Conservation (phyloP, 2,797 vertebrate genomes). For the Cynodonichthys magdalenae region DNA sequence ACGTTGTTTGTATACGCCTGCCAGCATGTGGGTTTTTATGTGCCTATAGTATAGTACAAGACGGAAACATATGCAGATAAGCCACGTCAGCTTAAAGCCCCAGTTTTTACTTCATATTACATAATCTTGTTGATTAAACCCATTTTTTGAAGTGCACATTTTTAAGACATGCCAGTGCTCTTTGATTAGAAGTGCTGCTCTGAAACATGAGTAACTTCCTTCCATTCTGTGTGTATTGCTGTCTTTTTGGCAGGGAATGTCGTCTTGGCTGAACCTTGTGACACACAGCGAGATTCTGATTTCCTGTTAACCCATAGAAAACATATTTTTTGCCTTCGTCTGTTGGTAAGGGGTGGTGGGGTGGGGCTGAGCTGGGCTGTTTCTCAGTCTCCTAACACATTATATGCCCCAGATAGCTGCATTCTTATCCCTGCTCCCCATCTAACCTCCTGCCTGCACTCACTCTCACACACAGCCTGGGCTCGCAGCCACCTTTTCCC, state of each 20-base stretch:
- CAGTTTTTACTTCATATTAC: constrained; percentile 45
- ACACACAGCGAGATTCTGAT: constrained; percentile 35
- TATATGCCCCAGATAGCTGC: constrained; percentile 59
- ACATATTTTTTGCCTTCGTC: constrained; percentile 51
- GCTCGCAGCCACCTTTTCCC: constrained; percentile 29
- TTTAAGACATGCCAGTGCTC: constrained; percentile 16
- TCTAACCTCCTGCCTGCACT: constrained; percentile 53
- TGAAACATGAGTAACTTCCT: constrained; percentile 10
- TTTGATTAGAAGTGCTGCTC: constrained; percentile 29
- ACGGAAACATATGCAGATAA: constrained; percentile 15
- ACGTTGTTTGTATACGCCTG: constrained; percentile 31
- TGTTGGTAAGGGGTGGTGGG: constrained; percentile 42
- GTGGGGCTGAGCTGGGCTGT: constrained; percentile 29
- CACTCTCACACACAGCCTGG: constrained; percentile 26
- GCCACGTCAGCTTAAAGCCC: not conserved
- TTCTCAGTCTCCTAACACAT: constrained; percentile 54
- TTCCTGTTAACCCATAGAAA: constrained; percentile 39
- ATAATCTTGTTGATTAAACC: constrained; percentile 42
- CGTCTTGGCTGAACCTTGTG: constrained; percentile 37
- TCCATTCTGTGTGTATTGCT: constrained; percentile 14
- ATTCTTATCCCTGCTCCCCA: constrained; percentile 55
- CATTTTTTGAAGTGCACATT: constrained; percentile 41
- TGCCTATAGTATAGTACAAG: constrained; percentile 21
- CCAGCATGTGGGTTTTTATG: constrained; percentile 3
- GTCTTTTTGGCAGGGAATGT: constrained; percentile 35